phyloP scores from a whole-genome alignment of 2,797 vertebrate genomes.

The Macroramphosus scolopax region DNA sequence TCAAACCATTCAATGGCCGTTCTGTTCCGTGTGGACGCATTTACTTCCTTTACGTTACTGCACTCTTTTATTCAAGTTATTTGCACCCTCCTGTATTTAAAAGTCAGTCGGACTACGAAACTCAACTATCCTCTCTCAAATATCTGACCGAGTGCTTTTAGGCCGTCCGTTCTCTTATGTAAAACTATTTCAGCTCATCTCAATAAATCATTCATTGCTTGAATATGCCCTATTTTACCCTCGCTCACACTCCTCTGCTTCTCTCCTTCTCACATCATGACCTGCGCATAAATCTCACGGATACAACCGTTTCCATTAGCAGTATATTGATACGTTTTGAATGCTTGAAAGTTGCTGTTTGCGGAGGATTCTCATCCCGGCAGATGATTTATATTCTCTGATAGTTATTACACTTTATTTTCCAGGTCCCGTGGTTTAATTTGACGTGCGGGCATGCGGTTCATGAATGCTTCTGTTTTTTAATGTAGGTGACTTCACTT shows the following conservation, averaged over 20 bases:
- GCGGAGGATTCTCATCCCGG: too few relatives aligned
- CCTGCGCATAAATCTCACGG: conserved; percentile 17
- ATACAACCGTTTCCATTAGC: too few relatives aligned
- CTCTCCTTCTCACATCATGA: conserved; percentile 29
- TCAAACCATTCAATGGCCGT: too few relatives aligned
- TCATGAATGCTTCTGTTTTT: conserved; percentile 10
- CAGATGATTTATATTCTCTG: too few relatives aligned
- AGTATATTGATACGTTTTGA: background rate
- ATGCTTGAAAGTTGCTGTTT: too few relatives aligned
- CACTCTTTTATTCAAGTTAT: too few relatives aligned
- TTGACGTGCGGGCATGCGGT: background rate
- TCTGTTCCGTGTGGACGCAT: too few relatives aligned
- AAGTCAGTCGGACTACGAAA: conserved; percentile 6
- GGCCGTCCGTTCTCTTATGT: conserved; percentile 29
- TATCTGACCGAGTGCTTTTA: conserved; percentile 47
- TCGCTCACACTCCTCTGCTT: conserved; percentile 4
- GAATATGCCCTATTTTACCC: conserved; percentile 30
- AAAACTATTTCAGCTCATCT: conserved; percentile 53
- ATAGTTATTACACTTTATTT: conserved; percentile 11
- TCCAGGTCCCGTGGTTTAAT: conserved; percentile 6
- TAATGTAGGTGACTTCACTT: too few relatives aligned
- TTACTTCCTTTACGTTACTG: too few relatives aligned
- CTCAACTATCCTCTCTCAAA: conserved; percentile 18
- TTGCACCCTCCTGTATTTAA: too few relatives aligned
- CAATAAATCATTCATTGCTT: conserved; percentile 50